Evolutionary conservation across 2,888 invertebrate species (phyloP), one percentile per base, ranked within the genome.

Genomic region (Drosophila flavopinicola): DNA sequence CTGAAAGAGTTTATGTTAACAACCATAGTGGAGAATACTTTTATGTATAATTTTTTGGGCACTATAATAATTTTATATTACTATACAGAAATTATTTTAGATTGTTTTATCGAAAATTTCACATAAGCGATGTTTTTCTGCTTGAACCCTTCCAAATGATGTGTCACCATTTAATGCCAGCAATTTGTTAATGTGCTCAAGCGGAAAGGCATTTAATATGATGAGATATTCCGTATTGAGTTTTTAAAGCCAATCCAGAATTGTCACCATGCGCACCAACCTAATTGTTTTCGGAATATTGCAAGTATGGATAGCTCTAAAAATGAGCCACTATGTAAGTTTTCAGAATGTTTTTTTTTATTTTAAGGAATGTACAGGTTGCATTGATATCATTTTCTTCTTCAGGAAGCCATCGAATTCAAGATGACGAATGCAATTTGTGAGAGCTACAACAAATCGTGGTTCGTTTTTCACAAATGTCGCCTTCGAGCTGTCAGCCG

Each of bases 351-450:
- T 1, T 15, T 7, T 9, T 10, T 0, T 9, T 15, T 10, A n/a
- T n/a, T n/a, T 3, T 4, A 15, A 5, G 20, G 1, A n/a, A n/a
- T n/a, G n/a, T n/a, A 6, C 3, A 3, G 0, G 4, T 7, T 1
- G n/a, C n/a, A n/a, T n/a, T n/a, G 13, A 7, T 13, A 2, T n/a
- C 3, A 1, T 29, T 25, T 25, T 23, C 20, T n/a, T 3, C 4
- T 2, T 38, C 9, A 65, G 77, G 44, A 67, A 1, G 54, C 65
- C 0, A 23, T 47, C 1, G 13, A 45, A 6, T 64, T 77, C 10
- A 77, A 70, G n/a, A 24, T 67, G 6, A 54, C 70, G 2, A 79
- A 74, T 39, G 35, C 38, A 0, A n/a, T 39, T 1, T 79, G 78
- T 10, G 9, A 51, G 6, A 39, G 45, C n/a, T 53, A 30, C 9